A percentile compares a stretch with the other conserved stretches of the same genome.
Conservation (phyloP, 2,888 invertebrate species). For the Dendrolimus pini region DNA sequence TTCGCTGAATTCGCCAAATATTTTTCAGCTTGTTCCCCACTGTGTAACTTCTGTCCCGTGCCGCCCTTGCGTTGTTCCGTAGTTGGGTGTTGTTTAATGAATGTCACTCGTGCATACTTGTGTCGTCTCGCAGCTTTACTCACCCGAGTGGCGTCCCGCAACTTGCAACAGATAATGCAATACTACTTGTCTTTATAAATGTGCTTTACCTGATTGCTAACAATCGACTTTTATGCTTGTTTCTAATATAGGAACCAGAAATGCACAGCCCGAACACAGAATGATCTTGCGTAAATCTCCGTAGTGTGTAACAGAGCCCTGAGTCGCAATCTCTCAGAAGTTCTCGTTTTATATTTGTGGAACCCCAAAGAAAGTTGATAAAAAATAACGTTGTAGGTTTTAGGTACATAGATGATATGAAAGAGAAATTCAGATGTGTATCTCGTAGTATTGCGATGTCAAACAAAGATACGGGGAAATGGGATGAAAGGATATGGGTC, state of each 20-base stretch:
- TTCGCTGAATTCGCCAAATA: neutral
- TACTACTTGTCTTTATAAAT: neutral
- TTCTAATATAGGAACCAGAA: neutral
- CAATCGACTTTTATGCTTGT: too few relatives aligned
- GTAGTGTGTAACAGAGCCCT: too few relatives aligned
- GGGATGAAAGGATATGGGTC: conserved; percentile 68
- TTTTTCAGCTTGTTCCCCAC: neutral
- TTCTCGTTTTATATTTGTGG: too few relatives aligned
- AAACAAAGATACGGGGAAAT: conserved; percentile 66
- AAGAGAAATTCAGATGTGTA: neutral
- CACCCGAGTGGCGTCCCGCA: conserved; percentile 16
- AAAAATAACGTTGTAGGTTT: too few relatives aligned
- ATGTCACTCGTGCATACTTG: conserved; percentile 36
- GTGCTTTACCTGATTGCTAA: too few relatives aligned
- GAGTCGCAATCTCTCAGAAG: too few relatives aligned
- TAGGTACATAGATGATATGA: neutral
- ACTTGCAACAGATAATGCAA: neutral
- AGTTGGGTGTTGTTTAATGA: conserved; percentile 46
- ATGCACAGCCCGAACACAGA: too few relatives aligned
- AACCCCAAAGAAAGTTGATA: too few relatives aligned
- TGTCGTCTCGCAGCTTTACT: conserved; percentile 19
- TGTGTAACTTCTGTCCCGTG: conserved; percentile 2
- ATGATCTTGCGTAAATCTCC: too few relatives aligned
- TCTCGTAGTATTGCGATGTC: conserved; percentile 59
- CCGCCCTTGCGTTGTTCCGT: conserved; percentile 27